phyloP scores from a whole-genome alignment of 2,113 vertebrate genomes.

The Neolamprologus ventralis region DNA sequence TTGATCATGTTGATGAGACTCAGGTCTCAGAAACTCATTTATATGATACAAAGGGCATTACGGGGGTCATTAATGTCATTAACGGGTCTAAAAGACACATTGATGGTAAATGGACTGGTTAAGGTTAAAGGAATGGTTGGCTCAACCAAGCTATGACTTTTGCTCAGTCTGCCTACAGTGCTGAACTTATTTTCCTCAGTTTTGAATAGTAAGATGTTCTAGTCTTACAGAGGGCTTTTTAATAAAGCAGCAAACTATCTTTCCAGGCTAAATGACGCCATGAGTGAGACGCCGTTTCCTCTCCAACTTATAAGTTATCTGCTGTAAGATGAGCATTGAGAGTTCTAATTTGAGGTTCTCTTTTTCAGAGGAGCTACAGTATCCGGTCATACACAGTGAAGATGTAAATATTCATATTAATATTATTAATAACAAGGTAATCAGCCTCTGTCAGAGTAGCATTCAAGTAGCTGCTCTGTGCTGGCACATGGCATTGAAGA shows the following conservation, averaged over 20 bases:
- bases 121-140: neutral
- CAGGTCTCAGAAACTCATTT: neutral
- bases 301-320: neutral
- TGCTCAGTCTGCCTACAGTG: neutral
- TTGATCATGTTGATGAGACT: neutral
- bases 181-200: neutral
- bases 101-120: neutral
- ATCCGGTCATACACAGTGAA: neutral
- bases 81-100: neutral
- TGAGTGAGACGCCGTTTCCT: neutral
- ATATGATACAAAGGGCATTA: neutral
- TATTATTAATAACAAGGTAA: neutral
- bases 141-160: neutral
- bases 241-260: rapidly evolving
- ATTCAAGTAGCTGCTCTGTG: neutral
- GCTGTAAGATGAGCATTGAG: neutral
- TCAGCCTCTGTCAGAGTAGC: neutral
- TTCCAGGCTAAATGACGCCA: neutral
- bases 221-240: neutral
- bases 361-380: neutral
- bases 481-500: neutral
- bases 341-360: neutral
- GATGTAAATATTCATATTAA: neutral
- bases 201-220: rapidly evolving
- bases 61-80: neutral